A percentile compares a stretch with the other conserved stretches of the same genome.
These are phyloP conservation scores for Diaphora mendica DNA, from an alignment of 2,888 invertebrate species.

Conservation along the genomic window DNA sequence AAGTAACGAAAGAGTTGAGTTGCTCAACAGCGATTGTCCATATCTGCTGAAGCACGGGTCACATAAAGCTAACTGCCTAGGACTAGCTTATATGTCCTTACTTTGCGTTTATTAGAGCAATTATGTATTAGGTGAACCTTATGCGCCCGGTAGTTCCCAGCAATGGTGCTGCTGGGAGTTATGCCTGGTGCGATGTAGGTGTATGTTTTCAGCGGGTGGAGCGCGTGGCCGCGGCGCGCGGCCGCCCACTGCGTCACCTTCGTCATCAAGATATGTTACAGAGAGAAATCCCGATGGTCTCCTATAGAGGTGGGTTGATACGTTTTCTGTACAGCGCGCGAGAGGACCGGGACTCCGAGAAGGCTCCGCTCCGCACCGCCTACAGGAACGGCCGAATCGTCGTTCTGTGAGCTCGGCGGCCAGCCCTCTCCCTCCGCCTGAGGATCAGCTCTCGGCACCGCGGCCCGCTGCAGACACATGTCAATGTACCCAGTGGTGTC, in stretches of 20 bases:
- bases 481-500: background rate
- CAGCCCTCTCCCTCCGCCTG: background rate
- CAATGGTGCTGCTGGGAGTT: background rate
- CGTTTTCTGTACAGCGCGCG: constrained; percentile 14
- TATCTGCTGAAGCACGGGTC: background rate
- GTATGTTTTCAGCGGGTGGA: constrained; percentile 9
- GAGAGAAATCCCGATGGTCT: constrained; percentile 16
- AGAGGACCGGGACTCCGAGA: constrained; percentile 33
- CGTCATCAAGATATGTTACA: constrained; percentile 45
- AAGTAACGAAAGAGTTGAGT: too few relatives aligned
- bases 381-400: constrained; percentile 65
- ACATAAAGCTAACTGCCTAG: background rate
- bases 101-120: background rate
- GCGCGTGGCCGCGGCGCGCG: constrained; percentile 19
- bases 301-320: background rate
- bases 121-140: background rate
- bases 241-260: constrained; percentile 31
- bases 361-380: constrained; percentile 57
- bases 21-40: too few relatives aligned
- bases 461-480: background rate
- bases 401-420: constrained; percentile 44
- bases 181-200: constrained; percentile 3
- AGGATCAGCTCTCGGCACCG: constrained; percentile 1
- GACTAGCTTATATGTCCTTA: background rate
- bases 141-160: background rate